Conservation (phyloP, 2,113 vertebrate species). For the Archilochus colubris region DNA sequence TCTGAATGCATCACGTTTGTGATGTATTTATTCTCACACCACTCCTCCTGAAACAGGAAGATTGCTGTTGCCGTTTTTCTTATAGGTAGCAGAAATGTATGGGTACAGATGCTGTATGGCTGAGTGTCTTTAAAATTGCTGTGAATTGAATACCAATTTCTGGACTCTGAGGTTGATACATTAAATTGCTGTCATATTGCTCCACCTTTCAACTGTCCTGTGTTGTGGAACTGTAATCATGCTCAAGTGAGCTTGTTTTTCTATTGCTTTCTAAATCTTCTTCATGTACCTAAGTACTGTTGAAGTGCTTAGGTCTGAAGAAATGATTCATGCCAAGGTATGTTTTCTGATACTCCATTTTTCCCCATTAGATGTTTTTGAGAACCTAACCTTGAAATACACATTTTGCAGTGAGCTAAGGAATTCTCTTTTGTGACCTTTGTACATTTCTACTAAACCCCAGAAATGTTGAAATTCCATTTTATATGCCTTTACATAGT, state of each 20-base stretch:
- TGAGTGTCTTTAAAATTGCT: not conserved
- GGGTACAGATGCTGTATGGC: not conserved
- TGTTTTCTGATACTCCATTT: not conserved
- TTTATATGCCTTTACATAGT: not conserved
- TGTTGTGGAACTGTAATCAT: not conserved
- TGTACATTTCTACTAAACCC: not conserved
- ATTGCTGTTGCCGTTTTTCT: not conserved
- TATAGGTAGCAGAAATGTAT: not conserved
- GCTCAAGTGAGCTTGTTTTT: not conserved
- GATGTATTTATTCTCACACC: not conserved
- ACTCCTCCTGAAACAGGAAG: not conserved
- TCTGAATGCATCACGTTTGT: not conserved
- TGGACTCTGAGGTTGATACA: not conserved
- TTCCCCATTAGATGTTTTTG: not conserved
- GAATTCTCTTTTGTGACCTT: not conserved
- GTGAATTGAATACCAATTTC: not conserved
- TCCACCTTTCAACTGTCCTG: not conserved
- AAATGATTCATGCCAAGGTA: not conserved
- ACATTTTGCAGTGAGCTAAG: not conserved
- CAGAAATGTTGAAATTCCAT: not conserved
- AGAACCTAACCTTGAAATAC: not conserved
- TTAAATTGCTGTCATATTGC: not conserved
- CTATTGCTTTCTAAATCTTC: not conserved
- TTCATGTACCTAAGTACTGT: not conserved
- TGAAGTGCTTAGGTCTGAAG: not conserved